A percentile compares a stretch with the other conserved stretches of the same genome.
phyloP scores from a whole-genome alignment of 2,113 vertebrate species.

The Mionectes macconnelli region DNA sequence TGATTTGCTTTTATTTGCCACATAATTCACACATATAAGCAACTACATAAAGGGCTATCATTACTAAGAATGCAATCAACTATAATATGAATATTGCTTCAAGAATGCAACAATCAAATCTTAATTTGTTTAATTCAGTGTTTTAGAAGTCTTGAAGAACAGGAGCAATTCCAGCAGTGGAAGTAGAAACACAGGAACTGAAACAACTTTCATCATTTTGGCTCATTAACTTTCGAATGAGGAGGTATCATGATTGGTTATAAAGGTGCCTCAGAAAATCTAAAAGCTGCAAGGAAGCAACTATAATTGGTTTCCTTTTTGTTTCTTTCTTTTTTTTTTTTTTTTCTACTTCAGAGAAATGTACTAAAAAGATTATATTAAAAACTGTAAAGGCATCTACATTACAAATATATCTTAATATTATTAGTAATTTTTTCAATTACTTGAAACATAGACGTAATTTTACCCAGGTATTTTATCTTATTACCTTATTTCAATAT shows the following conservation, averaged over 20 bases:
- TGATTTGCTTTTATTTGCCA: neutral
- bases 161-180: neutral
- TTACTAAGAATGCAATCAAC: neutral
- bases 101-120: neutral
- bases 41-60: neutral
- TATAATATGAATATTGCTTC: neutral
- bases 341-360: neutral
- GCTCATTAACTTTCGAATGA: slow-evolving; percentile 69
- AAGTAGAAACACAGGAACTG: slow-evolving; percentile 38
- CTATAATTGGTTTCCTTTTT: slow-evolving; percentile 18
- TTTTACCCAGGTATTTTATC: neutral
- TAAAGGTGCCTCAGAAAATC: slow-evolving; percentile 28
- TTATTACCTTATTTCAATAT: neutral
- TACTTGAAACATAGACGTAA: neutral
- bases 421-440: neutral
- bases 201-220: slow-evolving; percentile 59
- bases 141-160: slow-evolving; percentile 36
- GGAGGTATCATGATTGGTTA: slow-evolving; percentile 32
- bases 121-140: slow-evolving; percentile 22
- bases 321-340: neutral
- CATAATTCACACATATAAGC: neutral
- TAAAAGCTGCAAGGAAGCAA: slow-evolving; percentile 22
- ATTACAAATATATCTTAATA: neutral
- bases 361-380: neutral
- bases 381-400: neutral